Conservation (phyloP, 2,113 vertebrate genomes). For the Halcyon malimbica region DNA sequence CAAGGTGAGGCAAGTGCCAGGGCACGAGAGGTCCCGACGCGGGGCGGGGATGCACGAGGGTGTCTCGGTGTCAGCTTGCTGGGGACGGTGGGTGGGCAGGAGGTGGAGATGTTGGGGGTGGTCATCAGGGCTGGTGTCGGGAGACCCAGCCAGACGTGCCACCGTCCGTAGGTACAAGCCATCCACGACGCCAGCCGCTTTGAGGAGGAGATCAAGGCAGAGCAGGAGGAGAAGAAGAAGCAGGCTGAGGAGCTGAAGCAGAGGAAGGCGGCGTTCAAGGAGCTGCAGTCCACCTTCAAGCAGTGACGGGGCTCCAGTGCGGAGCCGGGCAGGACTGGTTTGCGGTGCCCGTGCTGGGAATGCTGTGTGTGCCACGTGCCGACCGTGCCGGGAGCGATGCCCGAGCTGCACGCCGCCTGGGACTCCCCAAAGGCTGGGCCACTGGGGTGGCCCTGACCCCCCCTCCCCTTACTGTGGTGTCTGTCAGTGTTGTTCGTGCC, state of each 20-base stretch:
- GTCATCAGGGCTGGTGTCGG: too few relatives aligned
- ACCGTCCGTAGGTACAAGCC: constrained; percentile 80
- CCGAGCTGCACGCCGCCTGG: background rate
- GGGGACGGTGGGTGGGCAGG: fast-evolving
- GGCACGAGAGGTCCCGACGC: fast-evolving
- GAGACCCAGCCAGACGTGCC: fast-evolving
- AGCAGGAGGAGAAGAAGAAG: constrained; percentile 92
- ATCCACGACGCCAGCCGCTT: constrained; percentile 88
- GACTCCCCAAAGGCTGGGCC: background rate
- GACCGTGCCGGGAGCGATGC: background rate
- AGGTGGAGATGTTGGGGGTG: background rate
- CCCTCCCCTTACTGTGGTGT: background rate
- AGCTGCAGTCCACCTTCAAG: constrained; percentile 90
- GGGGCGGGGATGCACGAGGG: fast-evolving
- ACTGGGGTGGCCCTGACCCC: background rate
- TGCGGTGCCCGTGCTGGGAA: background rate
- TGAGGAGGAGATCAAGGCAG: constrained; percentile 92
- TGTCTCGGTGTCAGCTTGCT: fast-evolving
- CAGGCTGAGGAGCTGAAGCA: constrained; percentile 90
- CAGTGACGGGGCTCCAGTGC: constrained; percentile 43
- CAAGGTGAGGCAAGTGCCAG: constrained; percentile 79
- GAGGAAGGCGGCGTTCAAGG: constrained; percentile 89
- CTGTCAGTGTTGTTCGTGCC: background rate
- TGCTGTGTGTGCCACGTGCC: background rate
- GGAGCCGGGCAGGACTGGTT: background rate